Percentiles rank a stretch among this genome's conserved stretches.
phyloP scores from a whole-genome alignment of 2,113 vertebrate genomes.

The Anarrhichthys ocellatus region DNA sequence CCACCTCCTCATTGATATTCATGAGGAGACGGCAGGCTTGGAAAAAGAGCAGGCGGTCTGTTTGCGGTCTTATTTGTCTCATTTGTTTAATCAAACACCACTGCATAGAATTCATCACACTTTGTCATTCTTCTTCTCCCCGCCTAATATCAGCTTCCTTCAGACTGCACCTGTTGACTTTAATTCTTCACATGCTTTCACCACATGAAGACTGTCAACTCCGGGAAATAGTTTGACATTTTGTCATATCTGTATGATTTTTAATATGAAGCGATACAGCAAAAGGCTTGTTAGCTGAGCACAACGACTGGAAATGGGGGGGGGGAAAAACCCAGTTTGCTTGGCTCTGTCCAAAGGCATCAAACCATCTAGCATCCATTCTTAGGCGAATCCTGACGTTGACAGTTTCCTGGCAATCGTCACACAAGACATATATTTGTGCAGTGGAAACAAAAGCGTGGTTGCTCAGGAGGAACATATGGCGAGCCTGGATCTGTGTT shows the following conservation, averaged over 20 bases:
- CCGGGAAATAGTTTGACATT: not conserved
- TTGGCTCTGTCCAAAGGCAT: not conserved
- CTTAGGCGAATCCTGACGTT: not conserved
- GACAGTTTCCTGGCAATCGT: not conserved
- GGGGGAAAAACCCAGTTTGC: too few species aligned
- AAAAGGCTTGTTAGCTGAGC: not conserved
- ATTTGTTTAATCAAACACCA: constrained; percentile 73
- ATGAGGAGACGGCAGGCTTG: constrained; percentile 56
- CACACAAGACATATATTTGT: constrained; percentile 13
- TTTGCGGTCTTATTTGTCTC: constrained; percentile 61
- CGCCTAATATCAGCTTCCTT: not conserved
- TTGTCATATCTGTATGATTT: not conserved
- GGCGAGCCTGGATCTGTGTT: not conserved
- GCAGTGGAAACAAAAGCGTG: not conserved
- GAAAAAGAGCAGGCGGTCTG: constrained; percentile 49
- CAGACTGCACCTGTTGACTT: constrained; percentile 25
- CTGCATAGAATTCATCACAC: constrained; percentile 46
- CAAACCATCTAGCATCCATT: not conserved
- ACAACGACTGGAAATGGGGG: not conserved
- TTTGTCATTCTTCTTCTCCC: constrained; percentile 29
- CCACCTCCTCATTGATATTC: constrained; percentile 72
- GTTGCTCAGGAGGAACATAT: constrained; percentile 14
- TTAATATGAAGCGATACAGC: not conserved
- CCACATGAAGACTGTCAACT: not conserved
- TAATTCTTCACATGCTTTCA: not conserved